Evolutionary conservation across 2,113 vertebrate genomes (phyloP).

Genomic region (Agelaius phoeniceus): DNA sequence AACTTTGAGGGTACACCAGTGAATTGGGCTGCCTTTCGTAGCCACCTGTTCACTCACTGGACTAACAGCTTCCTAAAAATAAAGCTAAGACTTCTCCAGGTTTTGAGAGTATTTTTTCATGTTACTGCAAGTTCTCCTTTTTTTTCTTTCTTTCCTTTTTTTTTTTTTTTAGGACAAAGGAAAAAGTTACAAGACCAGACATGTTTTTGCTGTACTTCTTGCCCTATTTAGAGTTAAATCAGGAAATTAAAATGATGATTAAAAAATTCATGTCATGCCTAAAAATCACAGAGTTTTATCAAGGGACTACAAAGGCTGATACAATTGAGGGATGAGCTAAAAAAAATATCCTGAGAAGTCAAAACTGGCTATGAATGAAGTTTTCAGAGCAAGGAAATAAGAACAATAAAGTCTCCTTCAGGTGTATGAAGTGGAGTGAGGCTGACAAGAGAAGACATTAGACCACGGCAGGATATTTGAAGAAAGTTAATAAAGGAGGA

Average conservation of each 20-base stretch:
- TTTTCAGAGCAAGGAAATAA: conserved; percentile 14
- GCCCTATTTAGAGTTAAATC: neutral
- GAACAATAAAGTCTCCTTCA: conserved; percentile 33
- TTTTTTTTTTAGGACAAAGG: neutral
- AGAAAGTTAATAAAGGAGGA: conserved; percentile 50
- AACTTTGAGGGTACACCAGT: neutral
- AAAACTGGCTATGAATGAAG: conserved; percentile 32
- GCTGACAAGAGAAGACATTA: conserved; percentile 40
- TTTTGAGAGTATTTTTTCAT: neutral
- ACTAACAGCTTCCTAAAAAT: neutral
- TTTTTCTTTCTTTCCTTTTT: neutral
- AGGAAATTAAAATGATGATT: conserved; percentile 19
- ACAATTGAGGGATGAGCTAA: neutral
- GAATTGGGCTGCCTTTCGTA: neutral
- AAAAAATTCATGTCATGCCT: neutral
- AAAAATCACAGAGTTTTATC: neutral
- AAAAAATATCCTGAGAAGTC: neutral
- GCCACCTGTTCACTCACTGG: neutral
- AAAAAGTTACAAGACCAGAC: neutral
- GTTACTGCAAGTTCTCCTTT: neutral
- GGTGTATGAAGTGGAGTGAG: conserved; percentile 1
- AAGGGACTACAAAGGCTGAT: neutral
- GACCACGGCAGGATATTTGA: neutral
- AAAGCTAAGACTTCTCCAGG: neutral
- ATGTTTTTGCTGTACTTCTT: neutral